These are phyloP conservation scores for Matsumurasca onukii DNA, from an alignment of 1,140 invertebrate genomes.

Conservation along the genomic window DNA sequence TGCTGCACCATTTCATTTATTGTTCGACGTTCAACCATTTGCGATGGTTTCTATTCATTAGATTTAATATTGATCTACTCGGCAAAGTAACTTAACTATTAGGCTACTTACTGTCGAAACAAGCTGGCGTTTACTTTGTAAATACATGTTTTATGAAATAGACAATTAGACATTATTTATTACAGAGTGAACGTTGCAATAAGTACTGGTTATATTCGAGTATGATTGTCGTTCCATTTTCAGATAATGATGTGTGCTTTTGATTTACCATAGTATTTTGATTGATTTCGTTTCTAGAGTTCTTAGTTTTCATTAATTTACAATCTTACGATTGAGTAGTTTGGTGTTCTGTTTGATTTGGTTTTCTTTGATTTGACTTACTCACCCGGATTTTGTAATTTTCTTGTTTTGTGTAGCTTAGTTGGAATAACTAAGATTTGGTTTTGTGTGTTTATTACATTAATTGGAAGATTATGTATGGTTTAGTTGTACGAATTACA, in stretches of 20 bases:
- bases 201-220: constrained; percentile 10
- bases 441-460: constrained; percentile 11
- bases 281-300: neutral
- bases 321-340: constrained; percentile 14
- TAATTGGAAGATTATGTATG: neutral
- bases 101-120: neutral
- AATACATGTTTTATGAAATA: constrained; percentile 16
- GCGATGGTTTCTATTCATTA: constrained; percentile 3
- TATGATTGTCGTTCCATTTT: too few species aligned
- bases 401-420: constrained; percentile 16
- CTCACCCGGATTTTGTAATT: constrained; percentile 10
- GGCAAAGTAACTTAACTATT: neutral
- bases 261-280: neutral
- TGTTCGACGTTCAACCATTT: neutral
- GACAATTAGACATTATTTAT: too few species aligned
- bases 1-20: constrained; percentile 15
- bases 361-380: constrained; percentile 18
- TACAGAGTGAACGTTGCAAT: neutral
- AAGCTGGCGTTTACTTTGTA: constrained; percentile 14
- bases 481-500: neutral
- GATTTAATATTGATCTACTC: neutral
- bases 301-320: constrained; percentile 22
- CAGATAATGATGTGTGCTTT: neutral
- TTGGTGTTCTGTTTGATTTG: constrained; percentile 16
- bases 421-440: constrained; percentile 5